phyloP scores from a whole-genome alignment of 2,888 invertebrate genomes.

The Parnassius smintheus region DNA sequence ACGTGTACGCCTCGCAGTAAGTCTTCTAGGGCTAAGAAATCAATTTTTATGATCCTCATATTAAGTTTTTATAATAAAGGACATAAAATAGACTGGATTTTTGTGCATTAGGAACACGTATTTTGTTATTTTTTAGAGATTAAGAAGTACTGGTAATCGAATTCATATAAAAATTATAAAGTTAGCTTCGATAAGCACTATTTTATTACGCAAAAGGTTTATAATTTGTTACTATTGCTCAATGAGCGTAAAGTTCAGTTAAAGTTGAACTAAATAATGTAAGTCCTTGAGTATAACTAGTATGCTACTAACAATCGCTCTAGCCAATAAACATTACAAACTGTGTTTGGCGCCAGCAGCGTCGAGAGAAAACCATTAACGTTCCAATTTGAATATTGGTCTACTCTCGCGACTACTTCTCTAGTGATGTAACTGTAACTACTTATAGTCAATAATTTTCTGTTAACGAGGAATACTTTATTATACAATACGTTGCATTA shows the following conservation, averaged over 20 bases:
- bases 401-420: constrained; percentile 32
- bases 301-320: constrained; percentile 34
- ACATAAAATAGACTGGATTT: no score
- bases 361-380: constrained; percentile 55
- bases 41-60: no score
- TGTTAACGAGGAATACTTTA: background rate
- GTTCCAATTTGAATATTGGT: constrained; percentile 42
- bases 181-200: background rate
- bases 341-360: constrained; percentile 46
- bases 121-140: no score
- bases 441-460: constrained; percentile 14
- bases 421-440: constrained; percentile 42
- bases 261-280: constrained; percentile 26
- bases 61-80: no score
- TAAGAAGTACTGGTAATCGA: no score
- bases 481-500: background rate
- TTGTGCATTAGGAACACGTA: no score
- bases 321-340: constrained; percentile 27
- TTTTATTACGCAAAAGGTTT: constrained; percentile 2
- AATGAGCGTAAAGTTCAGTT: constrained; percentile 1
- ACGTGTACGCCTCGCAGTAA: no score
- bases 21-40: no score
- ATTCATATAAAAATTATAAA: no score
- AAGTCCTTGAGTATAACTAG: constrained; percentile 28
- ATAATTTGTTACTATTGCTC: no score